Conservation (phyloP, 2,888 invertebrate species). For the Epinotia bilunana region DNA sequence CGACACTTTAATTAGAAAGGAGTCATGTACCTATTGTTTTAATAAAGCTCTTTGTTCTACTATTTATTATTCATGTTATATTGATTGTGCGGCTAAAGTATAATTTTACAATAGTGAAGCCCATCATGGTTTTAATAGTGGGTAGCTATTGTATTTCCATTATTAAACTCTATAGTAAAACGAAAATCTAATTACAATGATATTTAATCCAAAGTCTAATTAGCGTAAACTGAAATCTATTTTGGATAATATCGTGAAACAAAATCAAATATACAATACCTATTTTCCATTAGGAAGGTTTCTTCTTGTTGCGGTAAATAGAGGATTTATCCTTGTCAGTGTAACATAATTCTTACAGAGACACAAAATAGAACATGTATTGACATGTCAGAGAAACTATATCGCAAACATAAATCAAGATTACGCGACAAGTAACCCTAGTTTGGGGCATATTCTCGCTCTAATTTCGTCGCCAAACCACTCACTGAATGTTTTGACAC, state of each 20-base stretch:
- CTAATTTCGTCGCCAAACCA: neutral
- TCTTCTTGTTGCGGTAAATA: too few relatives aligned
- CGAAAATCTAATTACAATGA: neutral
- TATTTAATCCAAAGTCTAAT: too few relatives aligned
- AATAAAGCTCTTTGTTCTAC: neutral
- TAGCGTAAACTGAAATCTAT: too few relatives aligned
- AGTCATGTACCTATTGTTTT: neutral
- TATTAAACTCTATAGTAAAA: neutral
- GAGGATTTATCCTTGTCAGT: too few relatives aligned
- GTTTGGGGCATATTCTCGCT: neutral
- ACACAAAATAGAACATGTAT: neutral
- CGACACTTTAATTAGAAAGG: neutral
- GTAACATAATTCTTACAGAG: neutral
- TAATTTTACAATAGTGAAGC: slow-evolving; percentile 12
- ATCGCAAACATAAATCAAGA: neutral
- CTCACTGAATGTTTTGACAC: neutral
- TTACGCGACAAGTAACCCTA: neutral
- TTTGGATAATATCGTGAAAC: too few relatives aligned
- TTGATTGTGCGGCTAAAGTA: neutral
- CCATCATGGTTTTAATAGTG: neutral
- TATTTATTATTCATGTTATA: neutral
- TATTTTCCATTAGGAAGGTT: too few relatives aligned
- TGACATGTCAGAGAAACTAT: neutral
- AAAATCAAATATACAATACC: too few relatives aligned
- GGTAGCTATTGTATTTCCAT: neutral